Evolutionary conservation across 2,113 vertebrate genomes (phyloP).

Genomic region (Lota lota): DNA sequence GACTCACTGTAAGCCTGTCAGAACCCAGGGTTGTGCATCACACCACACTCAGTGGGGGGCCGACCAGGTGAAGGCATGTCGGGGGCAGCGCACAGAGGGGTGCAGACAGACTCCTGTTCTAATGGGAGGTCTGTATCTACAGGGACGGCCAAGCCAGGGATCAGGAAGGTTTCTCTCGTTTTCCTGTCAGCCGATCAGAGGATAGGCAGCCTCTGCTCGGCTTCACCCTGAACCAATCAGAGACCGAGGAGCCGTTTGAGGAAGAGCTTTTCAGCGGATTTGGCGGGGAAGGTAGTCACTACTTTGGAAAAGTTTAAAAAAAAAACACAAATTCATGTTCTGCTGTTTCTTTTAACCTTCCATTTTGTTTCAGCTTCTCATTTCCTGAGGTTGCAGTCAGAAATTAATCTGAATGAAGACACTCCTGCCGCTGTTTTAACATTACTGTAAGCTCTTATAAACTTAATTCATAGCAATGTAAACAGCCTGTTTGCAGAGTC

Average conservation of each 20-base stretch:
- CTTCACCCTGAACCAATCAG: slow-evolving; percentile 34
- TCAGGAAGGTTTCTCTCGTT: neutral
- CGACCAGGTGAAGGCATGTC: too few species aligned
- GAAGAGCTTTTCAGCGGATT: slow-evolving; percentile 46
- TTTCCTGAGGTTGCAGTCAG: slow-evolving; percentile 27
- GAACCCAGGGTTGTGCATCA: too few species aligned
- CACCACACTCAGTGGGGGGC: too few species aligned
- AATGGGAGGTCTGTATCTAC: slow-evolving; percentile 1
- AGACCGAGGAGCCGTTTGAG: slow-evolving; percentile 28
- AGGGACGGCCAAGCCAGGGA: slow-evolving; percentile 30
- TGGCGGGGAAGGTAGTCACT: slow-evolving; percentile 26
- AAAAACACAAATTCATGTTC: neutral
- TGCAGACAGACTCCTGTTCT: too few species aligned
- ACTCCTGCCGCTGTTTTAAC: slow-evolving; percentile 7
- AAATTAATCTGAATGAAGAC: slow-evolving; percentile 46
- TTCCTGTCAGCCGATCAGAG: slow-evolving; percentile 26
- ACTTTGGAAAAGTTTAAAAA: neutral
- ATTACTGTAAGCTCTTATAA: slow-evolving; percentile 46
- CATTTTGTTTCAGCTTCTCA: slow-evolving; percentile 27
- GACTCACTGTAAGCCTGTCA: too few species aligned
- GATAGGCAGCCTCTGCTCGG: slow-evolving; percentile 20
- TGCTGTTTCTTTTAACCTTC: neutral
- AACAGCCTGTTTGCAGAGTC: neutral
- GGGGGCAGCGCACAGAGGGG: too few species aligned
- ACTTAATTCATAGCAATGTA: neutral